phyloP scores from a whole-genome alignment of 2,113 vertebrate genomes.

The Potamarius usumacintae region DNA sequence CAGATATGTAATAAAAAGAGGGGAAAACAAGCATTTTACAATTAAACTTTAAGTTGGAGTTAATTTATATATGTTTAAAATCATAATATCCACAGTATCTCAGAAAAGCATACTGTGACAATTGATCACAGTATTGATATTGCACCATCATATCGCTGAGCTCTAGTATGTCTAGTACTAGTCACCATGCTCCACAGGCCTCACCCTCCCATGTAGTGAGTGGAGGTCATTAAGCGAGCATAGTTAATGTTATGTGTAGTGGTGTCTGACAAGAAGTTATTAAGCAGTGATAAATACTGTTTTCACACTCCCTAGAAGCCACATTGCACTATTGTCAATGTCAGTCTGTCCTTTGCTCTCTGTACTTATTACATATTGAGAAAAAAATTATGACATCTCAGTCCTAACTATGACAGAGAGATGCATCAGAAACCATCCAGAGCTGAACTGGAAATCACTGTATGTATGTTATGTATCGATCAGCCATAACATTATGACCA shows the following conservation, averaged over 20 bases:
- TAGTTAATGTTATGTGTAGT: constrained; percentile 29
- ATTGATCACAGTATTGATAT: neutral
- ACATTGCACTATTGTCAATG: constrained; percentile 23
- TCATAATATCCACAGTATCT: too few relatives aligned
- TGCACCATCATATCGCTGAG: neutral
- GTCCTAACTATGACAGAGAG: neutral
- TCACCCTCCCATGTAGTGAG: constrained; percentile 24
- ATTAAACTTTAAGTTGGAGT: neutral
- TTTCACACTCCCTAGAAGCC: constrained; percentile 34
- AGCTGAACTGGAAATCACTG: neutral
- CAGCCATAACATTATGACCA: too few relatives aligned
- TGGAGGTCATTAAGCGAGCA: constrained; percentile 30
- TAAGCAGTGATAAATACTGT: constrained; percentile 49
- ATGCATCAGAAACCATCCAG: neutral
- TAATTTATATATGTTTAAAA: neutral
- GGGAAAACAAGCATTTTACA: neutral
- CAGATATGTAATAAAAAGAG: neutral
- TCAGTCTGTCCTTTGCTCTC: constrained; percentile 16
- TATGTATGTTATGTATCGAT: too few relatives aligned
- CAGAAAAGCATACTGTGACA: neutral
- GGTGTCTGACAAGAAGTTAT: constrained; percentile 44
- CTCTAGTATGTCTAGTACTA: neutral
- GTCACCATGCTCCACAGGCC: constrained; percentile 30
- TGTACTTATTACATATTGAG: constrained; percentile 11
- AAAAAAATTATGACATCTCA: neutral